Evolutionary conservation across 2,113 vertebrate genomes (phyloP).

Genomic region (Hipposideros armiger): DNA sequence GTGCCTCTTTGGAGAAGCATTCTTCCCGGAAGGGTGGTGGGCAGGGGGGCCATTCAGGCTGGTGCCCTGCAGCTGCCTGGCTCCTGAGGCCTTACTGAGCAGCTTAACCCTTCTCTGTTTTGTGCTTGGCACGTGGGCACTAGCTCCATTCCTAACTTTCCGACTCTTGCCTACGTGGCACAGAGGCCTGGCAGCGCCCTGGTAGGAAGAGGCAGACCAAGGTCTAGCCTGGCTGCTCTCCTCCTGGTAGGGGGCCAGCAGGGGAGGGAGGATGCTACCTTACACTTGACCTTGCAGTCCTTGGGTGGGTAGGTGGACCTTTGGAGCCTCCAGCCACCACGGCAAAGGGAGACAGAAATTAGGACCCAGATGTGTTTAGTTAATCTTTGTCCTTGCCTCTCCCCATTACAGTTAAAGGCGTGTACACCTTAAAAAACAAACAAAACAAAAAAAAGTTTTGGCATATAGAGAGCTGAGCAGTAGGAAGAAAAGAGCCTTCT

Average conservation of each 20-base stretch:
- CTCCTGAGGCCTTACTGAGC: neutral
- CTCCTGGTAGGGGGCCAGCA: fast-evolving
- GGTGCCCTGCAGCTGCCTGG: neutral
- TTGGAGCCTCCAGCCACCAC: neutral
- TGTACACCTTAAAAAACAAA: neutral
- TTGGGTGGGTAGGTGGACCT: neutral
- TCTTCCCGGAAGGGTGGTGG: neutral
- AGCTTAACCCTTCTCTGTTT: neutral
- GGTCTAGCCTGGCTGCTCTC: neutral
- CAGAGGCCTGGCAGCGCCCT: neutral
- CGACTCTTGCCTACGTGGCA: slow-evolving; percentile 11
- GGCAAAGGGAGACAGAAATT: neutral
- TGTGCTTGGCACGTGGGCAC: neutral
- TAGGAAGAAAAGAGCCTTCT: neutral
- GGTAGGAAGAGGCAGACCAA: neutral
- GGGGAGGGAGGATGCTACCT: neutral
- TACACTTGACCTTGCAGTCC: neutral
- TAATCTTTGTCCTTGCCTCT: neutral
- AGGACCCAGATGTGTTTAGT: neutral
- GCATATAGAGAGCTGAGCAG: neutral
- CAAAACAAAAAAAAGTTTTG: neutral
- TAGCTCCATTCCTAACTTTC: neutral
- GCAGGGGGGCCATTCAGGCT: neutral
- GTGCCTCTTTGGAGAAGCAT: no score
- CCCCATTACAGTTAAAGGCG: neutral